phyloP scores from a whole-genome alignment of 2,113 vertebrate species.

The Misgurnus mizolepis region DNA sequence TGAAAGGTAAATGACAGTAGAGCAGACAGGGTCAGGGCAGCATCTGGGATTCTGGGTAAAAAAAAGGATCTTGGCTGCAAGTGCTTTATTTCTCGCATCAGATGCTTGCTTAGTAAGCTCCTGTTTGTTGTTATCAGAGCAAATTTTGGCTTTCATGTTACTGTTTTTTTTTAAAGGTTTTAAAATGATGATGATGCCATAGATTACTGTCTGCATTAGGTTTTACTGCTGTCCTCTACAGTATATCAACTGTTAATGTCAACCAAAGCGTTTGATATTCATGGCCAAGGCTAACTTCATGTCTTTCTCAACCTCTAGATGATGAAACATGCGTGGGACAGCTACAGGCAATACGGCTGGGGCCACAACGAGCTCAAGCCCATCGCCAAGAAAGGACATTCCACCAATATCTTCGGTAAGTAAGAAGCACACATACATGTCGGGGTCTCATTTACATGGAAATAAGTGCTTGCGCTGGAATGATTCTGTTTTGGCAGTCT shows the following conservation, averaged over 20 bases:
- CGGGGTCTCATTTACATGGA: conserved; percentile 38
- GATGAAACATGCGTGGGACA: conserved; percentile 99
- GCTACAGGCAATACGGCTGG: conserved; percentile 95
- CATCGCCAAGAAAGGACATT: conserved; percentile 97
- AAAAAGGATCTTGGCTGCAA: conserved; percentile 14
- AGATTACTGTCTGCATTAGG: not conserved
- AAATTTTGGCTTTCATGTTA: not conserved
- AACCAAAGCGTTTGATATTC: conserved; percentile 14
- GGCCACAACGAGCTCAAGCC: conserved; percentile 98
- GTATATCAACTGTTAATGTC: too few relatives aligned
- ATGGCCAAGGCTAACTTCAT: conserved; percentile 24
- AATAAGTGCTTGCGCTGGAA: conserved; percentile 5
- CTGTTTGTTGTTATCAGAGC: not conserved
- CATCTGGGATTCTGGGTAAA: conserved; percentile 35
- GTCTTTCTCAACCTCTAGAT: conserved; percentile 76
- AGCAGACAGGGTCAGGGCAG: conserved; percentile 31
- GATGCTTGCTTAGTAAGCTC: conserved; percentile 1
- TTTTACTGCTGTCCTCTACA: too few relatives aligned
- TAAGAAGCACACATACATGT: conserved; percentile 26
- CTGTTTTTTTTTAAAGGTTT: not conserved
- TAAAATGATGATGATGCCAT: not conserved
- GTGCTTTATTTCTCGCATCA: conserved; percentile 26
- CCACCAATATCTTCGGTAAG: conserved; percentile 99
- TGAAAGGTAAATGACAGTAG: conserved; percentile 23
- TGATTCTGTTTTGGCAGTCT: conserved; percentile 18